Percentiles rank a stretch among this genome's conserved stretches.
Conservation (phyloP, 2,888 invertebrate species). For the Carcina quercana region DNA sequence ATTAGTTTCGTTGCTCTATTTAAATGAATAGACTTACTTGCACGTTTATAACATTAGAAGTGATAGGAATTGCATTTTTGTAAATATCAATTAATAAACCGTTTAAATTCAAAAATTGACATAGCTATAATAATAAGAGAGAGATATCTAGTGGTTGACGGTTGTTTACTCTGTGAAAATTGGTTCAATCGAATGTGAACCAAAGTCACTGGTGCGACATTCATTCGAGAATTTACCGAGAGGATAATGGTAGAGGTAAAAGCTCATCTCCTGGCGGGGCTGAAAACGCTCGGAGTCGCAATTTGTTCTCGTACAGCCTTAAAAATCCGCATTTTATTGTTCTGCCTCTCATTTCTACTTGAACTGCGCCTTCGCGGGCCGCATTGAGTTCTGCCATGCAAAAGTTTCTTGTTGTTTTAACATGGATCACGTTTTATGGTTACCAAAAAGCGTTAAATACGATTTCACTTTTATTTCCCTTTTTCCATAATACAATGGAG, state of each 20-base stretch:
- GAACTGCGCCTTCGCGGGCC: slow-evolving; percentile 40
- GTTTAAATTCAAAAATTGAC: too few species aligned
- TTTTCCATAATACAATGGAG: background rate
- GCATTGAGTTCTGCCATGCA: slow-evolving; percentile 32
- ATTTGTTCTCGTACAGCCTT: slow-evolving; percentile 66
- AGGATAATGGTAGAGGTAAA: slow-evolving; percentile 45
- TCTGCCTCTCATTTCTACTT: slow-evolving; percentile 55
- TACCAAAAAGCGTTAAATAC: slow-evolving; percentile 18
- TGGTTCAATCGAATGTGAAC: too few species aligned
- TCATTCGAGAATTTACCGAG: too few species aligned
- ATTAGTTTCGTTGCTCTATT: too few species aligned
- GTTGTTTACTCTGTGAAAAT: too few species aligned
- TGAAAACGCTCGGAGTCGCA: slow-evolving; percentile 50
- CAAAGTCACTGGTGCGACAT: too few species aligned
- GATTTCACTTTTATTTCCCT: slow-evolving; percentile 10
- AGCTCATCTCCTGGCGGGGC: slow-evolving; percentile 46
- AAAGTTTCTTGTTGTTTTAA: slow-evolving; percentile 24
- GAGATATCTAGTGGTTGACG: too few species aligned
- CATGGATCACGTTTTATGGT: slow-evolving; percentile 20
- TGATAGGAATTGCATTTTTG: too few species aligned
- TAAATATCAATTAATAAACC: too few species aligned
- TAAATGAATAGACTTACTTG: too few species aligned
- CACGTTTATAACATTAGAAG: too few species aligned
- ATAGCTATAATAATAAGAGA: too few species aligned
- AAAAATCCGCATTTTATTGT: slow-evolving; percentile 70